Conservation (phyloP, 1,140 invertebrate genomes). For the Bathynomus jamesi region DNA sequence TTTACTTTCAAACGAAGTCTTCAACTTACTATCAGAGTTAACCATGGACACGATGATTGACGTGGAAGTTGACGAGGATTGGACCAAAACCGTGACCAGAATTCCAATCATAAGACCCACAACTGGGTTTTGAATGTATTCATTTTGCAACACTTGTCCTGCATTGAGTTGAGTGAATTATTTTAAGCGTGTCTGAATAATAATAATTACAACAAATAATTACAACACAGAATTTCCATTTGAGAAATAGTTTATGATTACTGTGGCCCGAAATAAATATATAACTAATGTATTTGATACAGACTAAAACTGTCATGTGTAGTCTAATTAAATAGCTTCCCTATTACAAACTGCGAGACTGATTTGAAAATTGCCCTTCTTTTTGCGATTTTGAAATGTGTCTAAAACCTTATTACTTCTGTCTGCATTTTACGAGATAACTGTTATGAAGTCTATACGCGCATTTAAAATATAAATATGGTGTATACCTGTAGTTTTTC, state of each 20-base stretch:
- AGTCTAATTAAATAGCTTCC: background rate
- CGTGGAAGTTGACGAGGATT: slow-evolving; percentile 52
- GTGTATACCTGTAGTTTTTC: slow-evolving; percentile 40
- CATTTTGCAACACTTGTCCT: slow-evolving; percentile 47
- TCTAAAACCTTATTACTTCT: background rate
- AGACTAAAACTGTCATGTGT: background rate
- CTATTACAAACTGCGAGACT: background rate
- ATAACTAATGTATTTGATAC: background rate
- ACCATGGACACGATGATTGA: slow-evolving; percentile 46
- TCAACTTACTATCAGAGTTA: slow-evolving; percentile 37
- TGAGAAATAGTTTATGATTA: background rate
- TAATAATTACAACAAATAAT: background rate
- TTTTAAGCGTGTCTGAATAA: background rate
- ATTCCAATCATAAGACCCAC: slow-evolving; percentile 52
- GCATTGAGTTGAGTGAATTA: background rate
- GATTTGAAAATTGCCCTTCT: background rate
- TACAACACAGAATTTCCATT: background rate
- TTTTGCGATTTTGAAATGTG: background rate
- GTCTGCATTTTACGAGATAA: background rate
- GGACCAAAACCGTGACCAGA: slow-evolving; percentile 51
- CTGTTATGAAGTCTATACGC: background rate
- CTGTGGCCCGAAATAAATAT: background rate
- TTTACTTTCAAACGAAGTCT: background rate
- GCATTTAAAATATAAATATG: background rate
- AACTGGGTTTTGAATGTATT: slow-evolving; percentile 50